phyloP scores from a whole-genome alignment of 1,140 invertebrate species.

The Oncopodura yosiiana region DNA sequence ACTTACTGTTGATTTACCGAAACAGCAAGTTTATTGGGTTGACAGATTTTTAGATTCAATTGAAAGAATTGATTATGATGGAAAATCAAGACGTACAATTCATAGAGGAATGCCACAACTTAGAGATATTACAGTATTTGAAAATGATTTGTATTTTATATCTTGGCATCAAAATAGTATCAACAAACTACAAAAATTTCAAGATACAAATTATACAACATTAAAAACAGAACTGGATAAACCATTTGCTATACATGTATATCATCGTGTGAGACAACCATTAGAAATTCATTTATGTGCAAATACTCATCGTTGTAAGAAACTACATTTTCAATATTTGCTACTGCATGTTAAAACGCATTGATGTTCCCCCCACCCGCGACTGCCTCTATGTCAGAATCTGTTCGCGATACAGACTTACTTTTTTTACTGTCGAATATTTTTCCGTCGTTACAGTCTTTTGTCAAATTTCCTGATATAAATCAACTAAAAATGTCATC shows the following conservation, averaged over 20 bases:
- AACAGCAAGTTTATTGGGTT: constrained; percentile 64
- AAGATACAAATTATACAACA: constrained; percentile 40
- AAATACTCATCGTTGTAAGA: too few species aligned
- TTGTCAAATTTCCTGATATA: too few species aligned
- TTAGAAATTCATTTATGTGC: too few species aligned
- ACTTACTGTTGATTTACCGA: constrained; percentile 60
- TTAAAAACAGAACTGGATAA: constrained; percentile 44
- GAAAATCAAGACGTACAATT: constrained; percentile 53
- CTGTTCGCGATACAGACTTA: too few species aligned
- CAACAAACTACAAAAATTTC: constrained; percentile 49
- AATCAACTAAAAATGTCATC: too few species aligned
- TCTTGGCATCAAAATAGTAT: constrained; percentile 55
- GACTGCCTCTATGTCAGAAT: too few species aligned
- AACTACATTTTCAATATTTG: too few species aligned
- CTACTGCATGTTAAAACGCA: too few species aligned
- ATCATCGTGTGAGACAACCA: constrained; percentile 63
- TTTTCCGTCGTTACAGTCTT: too few species aligned
- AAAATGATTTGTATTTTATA: constrained; percentile 55
- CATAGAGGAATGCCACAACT: constrained; percentile 54
- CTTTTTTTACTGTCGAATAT: too few species aligned
- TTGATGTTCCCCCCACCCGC: too few species aligned
- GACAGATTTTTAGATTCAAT: constrained; percentile 65
- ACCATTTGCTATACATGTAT: constrained; percentile 56
- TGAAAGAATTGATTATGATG: constrained; percentile 60
- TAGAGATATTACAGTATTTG: constrained; percentile 59